Conservation (phyloP, 1,140 invertebrate genomes). For the Acarapis woodi region DNA sequence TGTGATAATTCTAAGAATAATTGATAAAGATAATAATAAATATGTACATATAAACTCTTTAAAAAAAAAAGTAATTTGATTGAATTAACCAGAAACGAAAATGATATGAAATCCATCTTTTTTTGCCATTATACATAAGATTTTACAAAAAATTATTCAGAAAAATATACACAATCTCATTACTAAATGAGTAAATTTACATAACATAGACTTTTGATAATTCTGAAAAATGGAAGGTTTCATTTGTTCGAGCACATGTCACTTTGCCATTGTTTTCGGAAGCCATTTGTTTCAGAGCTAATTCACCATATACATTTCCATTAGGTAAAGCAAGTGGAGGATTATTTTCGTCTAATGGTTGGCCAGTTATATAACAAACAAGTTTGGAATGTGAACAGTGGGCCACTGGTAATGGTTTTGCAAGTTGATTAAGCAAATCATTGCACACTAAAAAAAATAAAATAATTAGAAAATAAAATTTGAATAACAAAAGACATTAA, state of each 20-base stretch:
- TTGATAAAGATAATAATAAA: too few relatives aligned
- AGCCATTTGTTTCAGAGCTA: conserved; percentile 61
- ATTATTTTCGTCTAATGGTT: conserved; percentile 88
- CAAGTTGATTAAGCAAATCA: conserved; percentile 54
- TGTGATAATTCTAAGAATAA: too few relatives aligned
- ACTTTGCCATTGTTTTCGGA: conserved; percentile 55
- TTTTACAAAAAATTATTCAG: too few relatives aligned
- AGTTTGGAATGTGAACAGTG: conserved; percentile 83
- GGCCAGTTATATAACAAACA: conserved; percentile 63
- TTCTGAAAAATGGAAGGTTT: conserved; percentile 55
- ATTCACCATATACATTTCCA: conserved; percentile 85
- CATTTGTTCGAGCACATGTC: conserved; percentile 67
- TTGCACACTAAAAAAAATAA: too few relatives aligned
- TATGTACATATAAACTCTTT: too few relatives aligned
- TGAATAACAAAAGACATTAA: too few relatives aligned
- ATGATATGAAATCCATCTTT: too few relatives aligned
- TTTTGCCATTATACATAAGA: too few relatives aligned
- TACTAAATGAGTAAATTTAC: conserved; percentile 34
- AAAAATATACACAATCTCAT: too few relatives aligned
- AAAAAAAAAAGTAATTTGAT: too few relatives aligned
- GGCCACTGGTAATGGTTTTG: conserved; percentile 57
- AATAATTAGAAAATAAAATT: too few relatives aligned
- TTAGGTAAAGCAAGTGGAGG: conserved; percentile 93
- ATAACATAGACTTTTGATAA: conserved; percentile 85
- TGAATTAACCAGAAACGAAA: too few relatives aligned